Evolutionary conservation across 2,797 vertebrate species (phyloP), one percentile per base, ranked within the genome.

Genomic region (Myotis planiceps): DNA sequence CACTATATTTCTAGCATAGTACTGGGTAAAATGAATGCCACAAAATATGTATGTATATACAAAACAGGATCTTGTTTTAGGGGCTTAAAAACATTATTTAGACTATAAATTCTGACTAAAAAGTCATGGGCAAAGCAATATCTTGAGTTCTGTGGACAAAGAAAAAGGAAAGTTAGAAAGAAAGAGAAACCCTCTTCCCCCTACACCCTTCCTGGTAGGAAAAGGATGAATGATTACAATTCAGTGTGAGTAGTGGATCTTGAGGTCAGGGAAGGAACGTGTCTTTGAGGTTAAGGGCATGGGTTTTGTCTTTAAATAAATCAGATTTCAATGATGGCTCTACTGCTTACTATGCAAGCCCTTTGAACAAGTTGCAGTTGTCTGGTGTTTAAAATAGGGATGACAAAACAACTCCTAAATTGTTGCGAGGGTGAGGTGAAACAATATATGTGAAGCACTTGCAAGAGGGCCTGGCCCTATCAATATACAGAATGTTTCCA

Each of bases 251-350:
- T 29, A 47, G 19, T 34, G 15, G 37, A 19, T 12, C 5, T 6
- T 68, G n/a, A 87, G 23, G 49, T 74, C 42, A 86, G 49, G 68
- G 5, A 68, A 51, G 13, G 42, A 16, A 49, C 2, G 12, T 32
- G 6, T 58, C 12, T 16, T 92, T 80, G 51, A 37, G n/a, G 3
- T 45, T 68, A 27, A 68, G 18, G 76, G 19, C 18, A 88, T 90
- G 3, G 66, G n/a, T 34, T 84, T 75, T 84, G 19, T 93, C 53
- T 68, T 84, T 55, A 47, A 90, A 71, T 81, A 92, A 90, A 71
- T 42, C 23, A 81, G 23, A 66, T 81, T 89, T 94, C n/a, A 83
- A 66, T 89, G 82, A 68, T 51, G 25, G 23, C 34, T 72, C n/a
- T 84, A 19, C 27, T 42, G 1, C 19, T 80, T 37, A 39, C 53